Percentiles rank a stretch among this genome's conserved stretches.
These are phyloP conservation scores for Drosophila azteca DNA, from an alignment of 1,140 invertebrate genomes.

Conservation along the genomic window DNA sequence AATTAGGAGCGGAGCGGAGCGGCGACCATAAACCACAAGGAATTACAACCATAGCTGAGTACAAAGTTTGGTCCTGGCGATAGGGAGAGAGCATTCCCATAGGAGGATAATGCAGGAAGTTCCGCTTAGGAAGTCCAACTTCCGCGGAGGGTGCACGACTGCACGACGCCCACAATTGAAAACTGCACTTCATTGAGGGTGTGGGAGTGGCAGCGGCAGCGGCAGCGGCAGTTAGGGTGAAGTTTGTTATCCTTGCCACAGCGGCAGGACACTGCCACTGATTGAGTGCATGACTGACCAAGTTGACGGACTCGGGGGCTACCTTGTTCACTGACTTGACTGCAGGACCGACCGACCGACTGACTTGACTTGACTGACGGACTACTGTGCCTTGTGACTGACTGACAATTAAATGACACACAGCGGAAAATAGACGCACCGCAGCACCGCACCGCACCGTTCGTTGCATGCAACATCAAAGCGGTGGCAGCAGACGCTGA, in stretches of 20 bases:
- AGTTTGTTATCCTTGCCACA: conserved; percentile 41
- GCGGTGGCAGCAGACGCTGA: conserved; percentile 60
- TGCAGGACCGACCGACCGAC: conserved; percentile 2
- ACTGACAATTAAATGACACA: conserved; percentile 72
- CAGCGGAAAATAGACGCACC: conserved; percentile 67
- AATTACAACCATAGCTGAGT: conserved; percentile 18
- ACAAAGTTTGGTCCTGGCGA: conserved; percentile 17
- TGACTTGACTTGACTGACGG: conserved; percentile 24
- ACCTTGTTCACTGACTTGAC: conserved; percentile 26
- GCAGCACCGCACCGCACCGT: conserved; percentile 2
- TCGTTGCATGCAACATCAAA: conserved; percentile 77
- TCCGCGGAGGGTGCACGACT: conserved; percentile 46
- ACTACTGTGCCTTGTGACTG: conserved; percentile 26
- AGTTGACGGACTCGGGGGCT: conserved; percentile 46
- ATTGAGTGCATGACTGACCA: conserved; percentile 79
- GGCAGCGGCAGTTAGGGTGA: conserved; percentile 31
- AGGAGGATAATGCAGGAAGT: conserved; percentile 64
- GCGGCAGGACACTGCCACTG: conserved; percentile 49
- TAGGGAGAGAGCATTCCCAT: conserved; percentile 58
- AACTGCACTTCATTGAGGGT: conserved; percentile 35
- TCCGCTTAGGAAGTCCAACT: conserved; percentile 77
- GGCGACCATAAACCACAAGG: conserved; percentile 39
- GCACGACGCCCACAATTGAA: conserved; percentile 9
- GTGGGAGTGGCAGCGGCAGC: conserved; percentile 10
- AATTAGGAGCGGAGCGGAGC: conserved; percentile 45